Percentiles rank a stretch among this genome's conserved stretches.
Evolutionary conservation across 1,140 invertebrate genomes (phyloP).

Genomic region (Drepana arcuata): DNA sequence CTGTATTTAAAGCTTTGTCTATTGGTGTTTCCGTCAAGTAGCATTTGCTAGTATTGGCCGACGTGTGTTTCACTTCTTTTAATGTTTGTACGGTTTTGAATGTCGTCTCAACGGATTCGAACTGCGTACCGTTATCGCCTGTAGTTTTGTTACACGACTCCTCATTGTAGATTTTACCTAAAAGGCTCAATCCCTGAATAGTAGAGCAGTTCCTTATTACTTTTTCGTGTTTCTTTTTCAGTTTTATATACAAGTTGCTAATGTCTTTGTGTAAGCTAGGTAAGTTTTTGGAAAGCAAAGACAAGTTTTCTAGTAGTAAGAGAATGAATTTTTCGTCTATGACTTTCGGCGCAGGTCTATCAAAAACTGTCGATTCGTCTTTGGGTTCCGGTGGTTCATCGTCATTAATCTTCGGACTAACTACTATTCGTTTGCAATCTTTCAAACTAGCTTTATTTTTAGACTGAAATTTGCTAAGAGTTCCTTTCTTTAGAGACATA

Average conservation of each 20-base stretch:
- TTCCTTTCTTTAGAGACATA: constrained; percentile 28
- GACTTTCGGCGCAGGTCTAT: constrained; percentile 17
- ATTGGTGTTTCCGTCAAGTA: too few species aligned
- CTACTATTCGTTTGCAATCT: constrained; percentile 5
- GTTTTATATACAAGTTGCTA: constrained; percentile 29
- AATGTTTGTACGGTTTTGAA: too few species aligned
- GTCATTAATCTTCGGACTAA: constrained; percentile 2
- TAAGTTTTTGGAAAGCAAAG: constrained; percentile 29
- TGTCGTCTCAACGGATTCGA: too few species aligned
- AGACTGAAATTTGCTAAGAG: constrained; percentile 6
- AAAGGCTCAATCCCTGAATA: constrained; percentile 26
- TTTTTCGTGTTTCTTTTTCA: constrained; percentile 37
- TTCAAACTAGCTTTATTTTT: constrained; percentile 16
- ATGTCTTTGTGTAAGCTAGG: constrained; percentile 45
- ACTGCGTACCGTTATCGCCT: constrained; percentile 1
- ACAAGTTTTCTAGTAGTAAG: constrained; percentile 40
- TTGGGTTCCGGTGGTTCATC: too few species aligned
- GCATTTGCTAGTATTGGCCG: too few species aligned
- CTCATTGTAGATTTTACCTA: constrained; percentile 43
- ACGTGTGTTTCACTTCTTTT: too few species aligned
- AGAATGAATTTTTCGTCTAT: constrained; percentile 48
- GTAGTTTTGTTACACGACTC: constrained; percentile 4
- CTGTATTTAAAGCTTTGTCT: not conserved
- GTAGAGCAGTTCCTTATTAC: constrained; percentile 15
- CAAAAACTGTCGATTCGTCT: constrained; percentile 6